These are phyloP conservation scores for Crotalus horridus DNA, from an alignment of 2,113 vertebrate genomes.

Conservation along the genomic window DNA sequence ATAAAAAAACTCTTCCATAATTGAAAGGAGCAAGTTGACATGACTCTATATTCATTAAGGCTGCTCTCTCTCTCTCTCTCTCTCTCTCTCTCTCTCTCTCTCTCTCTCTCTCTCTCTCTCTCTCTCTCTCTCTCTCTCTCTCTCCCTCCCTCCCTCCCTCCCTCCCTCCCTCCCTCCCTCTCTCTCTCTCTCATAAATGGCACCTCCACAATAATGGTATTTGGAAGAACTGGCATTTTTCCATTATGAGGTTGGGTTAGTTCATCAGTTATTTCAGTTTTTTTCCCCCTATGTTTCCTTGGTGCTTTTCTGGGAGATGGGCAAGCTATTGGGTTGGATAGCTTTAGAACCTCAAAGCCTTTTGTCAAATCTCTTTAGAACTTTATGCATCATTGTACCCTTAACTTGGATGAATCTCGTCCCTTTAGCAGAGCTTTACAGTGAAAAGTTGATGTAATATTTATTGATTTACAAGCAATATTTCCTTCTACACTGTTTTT, in stretches of 20 bases:
- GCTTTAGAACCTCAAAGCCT: not conserved
- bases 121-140: too few species aligned
- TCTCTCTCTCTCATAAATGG: slow-evolving; percentile 20
- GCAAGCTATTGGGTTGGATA: not conserved
- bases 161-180: too few species aligned
- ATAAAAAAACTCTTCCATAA: slow-evolving; percentile 58
- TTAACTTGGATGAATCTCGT: slow-evolving; percentile 44
- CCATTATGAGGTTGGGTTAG: slow-evolving; percentile 51
- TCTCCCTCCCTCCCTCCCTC: too few species aligned
- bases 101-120: too few species aligned
- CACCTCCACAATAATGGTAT: slow-evolving; percentile 49
- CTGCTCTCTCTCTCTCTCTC: not conserved
- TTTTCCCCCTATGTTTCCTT: slow-evolving; percentile 24
- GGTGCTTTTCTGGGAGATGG: too few species aligned
- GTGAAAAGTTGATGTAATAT: slow-evolving; percentile 54
- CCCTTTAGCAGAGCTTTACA: slow-evolving; percentile 42
- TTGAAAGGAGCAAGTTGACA: slow-evolving; percentile 53
- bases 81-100: too few species aligned
- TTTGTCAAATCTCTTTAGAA: not conserved
- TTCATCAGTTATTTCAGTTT: slow-evolving; percentile 34
- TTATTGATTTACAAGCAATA: slow-evolving; percentile 57
- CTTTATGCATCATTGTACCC: not conserved
- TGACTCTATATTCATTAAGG: slow-evolving; percentile 17
- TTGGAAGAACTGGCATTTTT: slow-evolving; percentile 53
- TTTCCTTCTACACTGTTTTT: slow-evolving; percentile 29